phyloP scores from a whole-genome alignment of 64 coral and sea anemone genomes.

The Porites australiensis region DNA sequence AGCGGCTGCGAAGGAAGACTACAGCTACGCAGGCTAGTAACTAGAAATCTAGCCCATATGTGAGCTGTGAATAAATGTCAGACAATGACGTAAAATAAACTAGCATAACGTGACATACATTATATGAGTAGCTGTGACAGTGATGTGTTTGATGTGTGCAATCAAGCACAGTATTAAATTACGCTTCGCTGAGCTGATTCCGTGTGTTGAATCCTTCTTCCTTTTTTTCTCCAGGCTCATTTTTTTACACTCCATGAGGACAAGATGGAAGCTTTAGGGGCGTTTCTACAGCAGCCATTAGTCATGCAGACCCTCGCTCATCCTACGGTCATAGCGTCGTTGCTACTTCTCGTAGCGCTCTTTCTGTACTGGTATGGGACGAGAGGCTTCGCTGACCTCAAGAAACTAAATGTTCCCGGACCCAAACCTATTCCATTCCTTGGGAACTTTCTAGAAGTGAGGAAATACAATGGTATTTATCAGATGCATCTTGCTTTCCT shows the following conservation, averaged over 20 bases:
- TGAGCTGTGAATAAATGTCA: no score
- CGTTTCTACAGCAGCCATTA: neutral
- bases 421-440: conserved; percentile 70
- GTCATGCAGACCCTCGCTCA: neutral
- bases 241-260: neutral
- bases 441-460: conserved; percentile 65
- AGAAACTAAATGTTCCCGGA: conserved; percentile 70
- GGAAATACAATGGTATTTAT: conserved; percentile 60
- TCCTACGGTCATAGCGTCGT: neutral
- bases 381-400: conserved; percentile 42
- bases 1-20: no score
- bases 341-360: neutral
- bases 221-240: neutral
- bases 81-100: no score
- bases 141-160: no score
- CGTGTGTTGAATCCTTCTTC: no score
- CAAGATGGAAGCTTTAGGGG: neutral
- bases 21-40: no score
- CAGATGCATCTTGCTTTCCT: conserved; percentile 16
- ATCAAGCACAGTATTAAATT: no score
- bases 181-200: no score
- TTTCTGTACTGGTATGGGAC: conserved; percentile 63
- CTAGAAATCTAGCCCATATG: no score
- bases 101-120: no score
- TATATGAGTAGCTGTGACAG: no score